Evolutionary conservation across 2,113 vertebrate genomes (phyloP), one percentile per base, ranked within the genome.

Genomic region (Alligator sinensis): DNA sequence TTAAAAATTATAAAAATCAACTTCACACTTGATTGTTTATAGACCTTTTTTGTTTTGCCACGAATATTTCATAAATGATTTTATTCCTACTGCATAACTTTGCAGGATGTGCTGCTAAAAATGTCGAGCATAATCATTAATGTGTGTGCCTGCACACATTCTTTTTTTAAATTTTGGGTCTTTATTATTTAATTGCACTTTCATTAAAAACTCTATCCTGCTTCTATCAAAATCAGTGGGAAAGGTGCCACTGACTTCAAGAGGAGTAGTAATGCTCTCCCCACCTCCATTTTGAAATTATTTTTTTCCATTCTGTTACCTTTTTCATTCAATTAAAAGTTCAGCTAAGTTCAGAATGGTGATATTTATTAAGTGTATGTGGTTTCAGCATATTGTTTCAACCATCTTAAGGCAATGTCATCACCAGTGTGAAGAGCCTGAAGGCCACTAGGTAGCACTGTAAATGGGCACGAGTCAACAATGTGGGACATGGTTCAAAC

Each of bases 1-100:
- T 88, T 90, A 89, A 95, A 88, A 94, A 93, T 89, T 94, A 81
- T 38, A 95, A 93, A 96, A 96, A 91, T 91, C 6, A 96, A 91
- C 61, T 94, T 88, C 24, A 86, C 96, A 96, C 91, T 95, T 95
- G 93, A 94, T 96, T 93, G 91, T 97, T 94, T 92, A 96, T 90
- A 66, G 85, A 75, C 0, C 9, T 70, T 94, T 66, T 94, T 95
- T 96, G 79, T 94, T 97, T 93, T 94, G 13, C 28, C 80, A 95
- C 91, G 76, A 93, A 95, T 90, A 92, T 96, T 97, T 96, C 80
- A 96, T 92, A 94, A 92, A 91, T 28, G 38, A 1, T 22, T 82
- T 94, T 61, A 95, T 94, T 86, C 55, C 75, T 92, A 2, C 91
- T 92, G 5, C 79, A 80, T 28, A 22, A 1, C 12, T 27, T 84